Base-by-base conservation (phyloP, 2,888 invertebrate genomes). In the Melieria picta region DNA sequence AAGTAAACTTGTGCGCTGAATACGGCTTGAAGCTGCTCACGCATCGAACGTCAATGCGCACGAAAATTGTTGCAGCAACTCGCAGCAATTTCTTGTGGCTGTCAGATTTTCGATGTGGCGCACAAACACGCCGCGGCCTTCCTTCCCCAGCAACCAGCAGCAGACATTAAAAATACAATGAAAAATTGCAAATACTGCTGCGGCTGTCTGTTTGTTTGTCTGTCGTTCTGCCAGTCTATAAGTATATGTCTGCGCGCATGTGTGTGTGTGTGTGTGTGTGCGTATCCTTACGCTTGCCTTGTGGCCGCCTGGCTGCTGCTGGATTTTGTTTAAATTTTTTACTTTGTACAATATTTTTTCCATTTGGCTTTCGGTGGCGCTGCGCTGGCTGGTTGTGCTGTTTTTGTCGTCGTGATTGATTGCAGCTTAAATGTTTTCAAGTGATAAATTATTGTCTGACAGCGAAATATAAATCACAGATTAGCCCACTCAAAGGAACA, bases 401-500 rank as follows among this genome's bases (percentile, higher is more conserved):
- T 66, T 74, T 30, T 61, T 67, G 62, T 69, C 71, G 60, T 73
- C 13, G 72, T 78, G 78, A 78, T 78, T 77, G 78, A 78, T 77
- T 77, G 77, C 77, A 77, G 77, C 78, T 78, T 78, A 77, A 77
- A 77, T 78, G 73, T 76, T 77, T 77, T 72, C 75, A 75, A 75
- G 75, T 77, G 77, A 78, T 77, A 77, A 77, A 76, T 78, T 78
- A 75, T 76, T 72, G 75, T 74, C 75, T 78, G 77, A 78, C 77
- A 77, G 77, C 75, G 72, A 75, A 77, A 78, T 75, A 78, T 77
- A 77, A 78, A 78, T 78, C 78, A 77, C 74, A 76, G 76, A 77
- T 77, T 77, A 76, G 75, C 69, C 72, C 69, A 64, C 63, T 70
- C 57, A 50, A 70, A 70, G 58, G 50, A 70, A 70, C 50, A 50